Conservation (phyloP, 2,113 vertebrate genomes). For the Verasper variegatus region DNA sequence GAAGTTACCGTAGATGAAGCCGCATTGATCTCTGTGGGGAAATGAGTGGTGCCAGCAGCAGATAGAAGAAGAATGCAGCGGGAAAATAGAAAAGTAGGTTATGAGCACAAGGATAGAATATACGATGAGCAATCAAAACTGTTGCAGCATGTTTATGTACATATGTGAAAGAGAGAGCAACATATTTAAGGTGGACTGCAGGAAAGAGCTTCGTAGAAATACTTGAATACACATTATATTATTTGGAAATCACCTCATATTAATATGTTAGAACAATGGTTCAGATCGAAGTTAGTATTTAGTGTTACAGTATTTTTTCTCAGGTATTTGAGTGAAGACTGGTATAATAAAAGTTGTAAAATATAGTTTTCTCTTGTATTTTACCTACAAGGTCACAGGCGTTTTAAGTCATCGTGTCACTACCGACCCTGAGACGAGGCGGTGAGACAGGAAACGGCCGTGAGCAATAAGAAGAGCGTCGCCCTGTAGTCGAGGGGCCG, state of each 20-base stretch:
- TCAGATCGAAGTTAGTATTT: too few species aligned
- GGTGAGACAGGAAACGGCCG: neutral
- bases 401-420: constrained; percentile 13
- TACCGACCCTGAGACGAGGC: neutral
- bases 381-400: constrained; percentile 14
- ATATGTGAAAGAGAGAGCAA: too few species aligned
- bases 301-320: too few species aligned
- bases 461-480: neutral
- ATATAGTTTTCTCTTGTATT: neutral
- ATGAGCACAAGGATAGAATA: constrained; percentile 25
- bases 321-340: too few species aligned
- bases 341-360: neutral
- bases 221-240: too few species aligned
- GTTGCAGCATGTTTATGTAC: neutral
- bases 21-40: constrained; percentile 30
- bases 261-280: too few species aligned
- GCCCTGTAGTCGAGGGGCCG: neutral
- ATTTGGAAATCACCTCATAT: neutral
- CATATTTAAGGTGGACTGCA: neutral
- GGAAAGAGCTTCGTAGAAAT: neutral
- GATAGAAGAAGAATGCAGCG: constrained; percentile 11
- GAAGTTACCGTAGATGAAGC: constrained; percentile 38
- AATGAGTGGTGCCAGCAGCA: constrained; percentile 1
- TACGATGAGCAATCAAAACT: constrained; percentile 12
- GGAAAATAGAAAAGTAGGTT: constrained; percentile 18